Conservation (phyloP, 2,888 invertebrate species). For the Apoderus coryli region DNA sequence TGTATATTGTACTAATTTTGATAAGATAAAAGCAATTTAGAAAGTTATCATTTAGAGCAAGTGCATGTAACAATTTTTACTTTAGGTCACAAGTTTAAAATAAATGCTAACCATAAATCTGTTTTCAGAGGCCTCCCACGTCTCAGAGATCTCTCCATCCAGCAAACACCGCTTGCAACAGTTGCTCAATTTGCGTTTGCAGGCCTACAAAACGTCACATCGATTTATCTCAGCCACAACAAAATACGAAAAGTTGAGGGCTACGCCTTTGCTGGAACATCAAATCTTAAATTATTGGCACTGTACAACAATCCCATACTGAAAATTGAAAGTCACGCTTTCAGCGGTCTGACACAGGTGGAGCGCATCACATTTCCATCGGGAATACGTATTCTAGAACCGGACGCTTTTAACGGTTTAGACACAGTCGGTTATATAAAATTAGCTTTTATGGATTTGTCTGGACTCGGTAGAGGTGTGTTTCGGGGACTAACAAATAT, state of each 20-base stretch:
- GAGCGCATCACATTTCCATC: constrained; percentile 72
- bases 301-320: constrained; percentile 74
- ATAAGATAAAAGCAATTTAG: no score
- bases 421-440: constrained; percentile 72
- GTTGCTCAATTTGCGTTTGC: constrained; percentile 77
- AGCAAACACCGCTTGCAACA: constrained; percentile 67
- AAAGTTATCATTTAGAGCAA: no score
- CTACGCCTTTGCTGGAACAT: constrained; percentile 77
- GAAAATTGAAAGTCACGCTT: constrained; percentile 66
- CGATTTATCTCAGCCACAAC: constrained; percentile 46
- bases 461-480: constrained; percentile 34
- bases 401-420: constrained; percentile 67
- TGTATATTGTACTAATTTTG: no score
- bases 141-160: constrained; percentile 67
- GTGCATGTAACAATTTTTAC: no score
- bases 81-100: no score
- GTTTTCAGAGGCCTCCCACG: constrained; percentile 72
- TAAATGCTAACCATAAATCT: no score
- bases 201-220: constrained; percentile 64
- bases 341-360: constrained; percentile 71
- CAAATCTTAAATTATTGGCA: constrained; percentile 66
- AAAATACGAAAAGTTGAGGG: constrained; percentile 42
- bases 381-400: constrained; percentile 59
- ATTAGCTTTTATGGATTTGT: constrained; percentile 71
- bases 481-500: constrained; percentile 67